These are phyloP conservation scores for Mormyrops boulengeri DNA, from an alignment of 2,797 vertebrate species.

Conservation along the genomic window DNA sequence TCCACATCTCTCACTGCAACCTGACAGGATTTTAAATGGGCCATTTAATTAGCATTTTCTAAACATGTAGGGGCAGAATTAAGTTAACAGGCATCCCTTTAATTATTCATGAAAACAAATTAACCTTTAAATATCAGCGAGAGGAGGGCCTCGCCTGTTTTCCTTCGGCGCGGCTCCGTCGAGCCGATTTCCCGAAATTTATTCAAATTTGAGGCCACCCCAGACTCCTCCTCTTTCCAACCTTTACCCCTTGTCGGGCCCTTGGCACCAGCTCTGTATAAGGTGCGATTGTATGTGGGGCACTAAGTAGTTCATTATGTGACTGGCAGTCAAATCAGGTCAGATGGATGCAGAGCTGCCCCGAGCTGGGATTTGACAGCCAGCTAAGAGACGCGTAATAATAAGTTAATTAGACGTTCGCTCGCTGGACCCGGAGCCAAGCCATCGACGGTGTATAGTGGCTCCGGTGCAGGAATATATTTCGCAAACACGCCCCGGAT, in stretches of 20 bases:
- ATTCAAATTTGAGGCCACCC: conserved; percentile 23
- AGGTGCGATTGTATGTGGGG: conserved; percentile 55
- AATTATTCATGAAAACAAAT: conserved; percentile 60
- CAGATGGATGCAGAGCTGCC: conserved; percentile 57
- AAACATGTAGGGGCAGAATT: conserved; percentile 35
- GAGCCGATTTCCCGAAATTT: conserved; percentile 29
- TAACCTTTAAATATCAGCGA: conserved; percentile 59
- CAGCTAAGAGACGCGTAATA: conserved; percentile 57
- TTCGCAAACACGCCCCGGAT: conserved; percentile 44
- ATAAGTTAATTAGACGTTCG: conserved; percentile 65
- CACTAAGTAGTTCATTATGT: conserved; percentile 61
- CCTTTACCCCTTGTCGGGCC: conserved; percentile 25
- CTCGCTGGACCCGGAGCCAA: conserved; percentile 53
- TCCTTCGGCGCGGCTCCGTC: conserved; percentile 28
- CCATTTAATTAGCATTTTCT: conserved; percentile 42
- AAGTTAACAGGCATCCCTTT: conserved; percentile 48
- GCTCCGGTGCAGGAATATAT: conserved; percentile 34
- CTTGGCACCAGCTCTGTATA: conserved; percentile 41
- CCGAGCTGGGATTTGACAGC: conserved; percentile 55
- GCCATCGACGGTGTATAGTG: conserved; percentile 47
- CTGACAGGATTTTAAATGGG: conserved; percentile 35
- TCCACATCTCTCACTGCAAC: conserved; percentile 10
- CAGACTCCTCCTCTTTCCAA: background rate
- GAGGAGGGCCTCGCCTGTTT: conserved; percentile 33
- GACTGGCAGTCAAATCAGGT: conserved; percentile 66